Evolutionary conservation across 2,888 invertebrate species (phyloP), one percentile per base, ranked within the genome.

Genomic region (Zelleria hepariella): DNA sequence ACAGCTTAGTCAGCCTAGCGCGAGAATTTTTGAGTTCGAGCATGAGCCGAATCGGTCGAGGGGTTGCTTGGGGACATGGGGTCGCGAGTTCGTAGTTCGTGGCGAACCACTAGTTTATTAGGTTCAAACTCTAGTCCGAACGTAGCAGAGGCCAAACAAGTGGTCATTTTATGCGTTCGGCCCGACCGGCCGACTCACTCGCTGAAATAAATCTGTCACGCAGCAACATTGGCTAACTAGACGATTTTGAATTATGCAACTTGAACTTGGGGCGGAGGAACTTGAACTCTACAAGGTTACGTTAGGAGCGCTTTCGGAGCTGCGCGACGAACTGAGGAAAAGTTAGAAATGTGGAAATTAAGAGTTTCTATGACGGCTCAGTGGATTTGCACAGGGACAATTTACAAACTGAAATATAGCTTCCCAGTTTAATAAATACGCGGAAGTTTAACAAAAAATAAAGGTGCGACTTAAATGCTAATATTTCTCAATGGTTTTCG

Each of bases 161-260:
- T 32, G 55, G 55, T 55, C 55, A 21, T 32, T 55, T 55, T 55
- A 55, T 55, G 32, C 32, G 32, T 55, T 42, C 55, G 27, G 55
- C 21, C 10, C 55, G 32, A 27, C 55, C 55, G 27, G 15, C 32
- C 15, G 32, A 42, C 32, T 42, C 32, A 42, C 32, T 15, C 32
- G 32, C 20, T 32, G 32, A 55, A 65, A 68, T 72, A 71, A 71
- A 71, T 72, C 71, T 69, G 70, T 71, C 69, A 65, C 64, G 61
- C 59, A 58, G 60, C 58, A 15, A 60, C 21, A 51, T 23, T 51
- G 3, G 23, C 55, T 67, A 69, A 69, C 70, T 66, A 67, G 68
- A 68, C 27, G 61, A 65, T 65, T 75, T 77, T 77, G 76, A 78
- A 69, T 77, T 75, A 76, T 75, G 68, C 69, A 55, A 55, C 21